A percentile compares a stretch with the other conserved stretches of the same genome.
These are phyloP conservation scores for Pollenia griseotomentosa DNA, from an alignment of 2,888 invertebrate species.

Conservation along the genomic window DNA sequence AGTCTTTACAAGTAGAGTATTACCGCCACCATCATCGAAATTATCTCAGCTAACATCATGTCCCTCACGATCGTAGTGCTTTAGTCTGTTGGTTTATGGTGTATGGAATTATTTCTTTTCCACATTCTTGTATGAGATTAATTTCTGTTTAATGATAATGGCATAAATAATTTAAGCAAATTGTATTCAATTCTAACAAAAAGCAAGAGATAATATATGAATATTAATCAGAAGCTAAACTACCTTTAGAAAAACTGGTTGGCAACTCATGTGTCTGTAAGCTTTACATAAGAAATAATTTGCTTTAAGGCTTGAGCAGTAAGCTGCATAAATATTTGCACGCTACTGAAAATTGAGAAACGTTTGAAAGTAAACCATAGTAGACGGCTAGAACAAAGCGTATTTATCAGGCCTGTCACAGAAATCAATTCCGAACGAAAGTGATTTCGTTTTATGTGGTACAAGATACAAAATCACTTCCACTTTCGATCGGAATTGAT, in stretches of 20 bases:
- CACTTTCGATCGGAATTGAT: too few relatives aligned
- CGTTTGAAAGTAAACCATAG: too few relatives aligned
- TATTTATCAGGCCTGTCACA: too few relatives aligned
- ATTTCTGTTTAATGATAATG: constrained; percentile 45
- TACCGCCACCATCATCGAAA: constrained; percentile 2
- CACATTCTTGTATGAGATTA: constrained; percentile 31
- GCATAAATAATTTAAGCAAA: constrained; percentile 18
- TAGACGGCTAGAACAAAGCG: too few relatives aligned
- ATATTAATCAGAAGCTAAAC: too few relatives aligned
- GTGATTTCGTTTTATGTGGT: too few relatives aligned
- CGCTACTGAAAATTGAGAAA: too few relatives aligned
- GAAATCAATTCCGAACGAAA: too few relatives aligned
- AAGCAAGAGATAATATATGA: not conserved
- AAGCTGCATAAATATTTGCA: too few relatives aligned
- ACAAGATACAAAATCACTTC: too few relatives aligned
- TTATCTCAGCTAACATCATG: not conserved
- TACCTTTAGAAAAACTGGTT: not conserved
- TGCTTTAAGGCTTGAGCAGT: too few relatives aligned
- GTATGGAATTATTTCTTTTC: constrained; percentile 36
- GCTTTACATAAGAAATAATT: too few relatives aligned
- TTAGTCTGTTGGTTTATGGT: constrained; percentile 18
- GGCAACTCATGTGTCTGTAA: not conserved
- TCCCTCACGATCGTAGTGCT: constrained; percentile 10
- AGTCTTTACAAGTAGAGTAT: constrained; percentile 5
- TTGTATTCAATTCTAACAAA: not conserved